Evolutionary conservation across 2,113 vertebrate genomes (phyloP).

Genomic region (Desmodus rotundus): DNA sequence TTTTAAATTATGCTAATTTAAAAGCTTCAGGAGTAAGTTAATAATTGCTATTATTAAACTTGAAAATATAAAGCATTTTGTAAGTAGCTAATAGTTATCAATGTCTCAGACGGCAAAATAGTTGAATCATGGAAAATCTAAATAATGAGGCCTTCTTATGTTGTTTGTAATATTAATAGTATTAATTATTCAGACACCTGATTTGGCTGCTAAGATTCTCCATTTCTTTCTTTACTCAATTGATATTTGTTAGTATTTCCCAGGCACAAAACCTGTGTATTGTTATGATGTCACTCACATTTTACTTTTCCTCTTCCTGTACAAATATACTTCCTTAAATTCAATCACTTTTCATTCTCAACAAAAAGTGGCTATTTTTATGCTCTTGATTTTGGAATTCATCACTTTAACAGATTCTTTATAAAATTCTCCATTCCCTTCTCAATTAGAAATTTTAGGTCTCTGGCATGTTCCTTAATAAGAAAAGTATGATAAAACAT

Average conservation of each 20-base stretch:
- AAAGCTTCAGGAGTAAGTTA: background rate
- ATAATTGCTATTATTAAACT: background rate
- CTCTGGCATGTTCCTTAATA: background rate
- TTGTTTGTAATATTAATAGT: background rate
- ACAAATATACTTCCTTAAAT: background rate
- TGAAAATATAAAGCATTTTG: background rate
- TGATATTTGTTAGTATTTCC: background rate
- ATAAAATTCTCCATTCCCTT: background rate
- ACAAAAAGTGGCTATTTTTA: background rate
- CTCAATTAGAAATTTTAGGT: background rate
- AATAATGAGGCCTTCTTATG: background rate
- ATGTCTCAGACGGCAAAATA: background rate
- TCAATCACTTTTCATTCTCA: background rate
- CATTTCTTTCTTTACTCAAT: background rate
- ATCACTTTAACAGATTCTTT: background rate
- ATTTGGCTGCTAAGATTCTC: background rate
- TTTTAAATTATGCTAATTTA: background rate
- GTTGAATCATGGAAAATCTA: background rate
- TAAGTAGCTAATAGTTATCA: background rate
- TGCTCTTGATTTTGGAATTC: background rate
- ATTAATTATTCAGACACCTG: background rate
- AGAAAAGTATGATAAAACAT: background rate
- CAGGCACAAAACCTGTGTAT: background rate
- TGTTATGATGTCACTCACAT: background rate
- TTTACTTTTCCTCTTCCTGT: background rate